Percentiles rank a stretch among this genome's conserved stretches.
Conservation (phyloP, 2,888 invertebrate genomes). For the Xiphydria camelus region DNA sequence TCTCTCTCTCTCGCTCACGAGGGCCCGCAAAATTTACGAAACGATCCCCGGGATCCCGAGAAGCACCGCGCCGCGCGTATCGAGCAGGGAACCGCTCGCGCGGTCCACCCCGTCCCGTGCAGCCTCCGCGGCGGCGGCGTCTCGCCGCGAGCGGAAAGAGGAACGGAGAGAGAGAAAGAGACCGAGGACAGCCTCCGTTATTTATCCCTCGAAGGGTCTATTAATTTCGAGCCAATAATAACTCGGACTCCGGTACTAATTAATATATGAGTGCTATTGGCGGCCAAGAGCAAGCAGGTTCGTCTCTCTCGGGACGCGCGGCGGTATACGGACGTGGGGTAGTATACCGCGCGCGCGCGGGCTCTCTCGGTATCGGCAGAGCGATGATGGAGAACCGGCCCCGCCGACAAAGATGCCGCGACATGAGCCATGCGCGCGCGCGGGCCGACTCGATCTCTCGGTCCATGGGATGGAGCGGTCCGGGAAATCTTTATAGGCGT, state of each 20-base stretch:
- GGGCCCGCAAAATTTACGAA: too few species aligned
- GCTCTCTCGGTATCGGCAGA: conserved; percentile 40
- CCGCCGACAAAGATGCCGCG: conserved; percentile 53
- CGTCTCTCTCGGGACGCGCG: conserved; percentile 34
- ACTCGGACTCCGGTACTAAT: conserved; percentile 48
- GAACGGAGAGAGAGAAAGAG: not conserved
- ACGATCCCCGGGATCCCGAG: too few species aligned
- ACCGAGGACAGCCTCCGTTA: conserved; percentile 28
- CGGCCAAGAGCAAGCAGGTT: conserved; percentile 43
- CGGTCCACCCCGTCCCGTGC: too few species aligned
- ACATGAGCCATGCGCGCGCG: conserved; percentile 44
- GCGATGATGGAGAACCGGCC: conserved; percentile 51
- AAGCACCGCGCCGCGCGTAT: too few species aligned
- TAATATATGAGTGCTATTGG: conserved; percentile 48
- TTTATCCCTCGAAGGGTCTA: conserved; percentile 49
- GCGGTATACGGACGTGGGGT: conserved; percentile 17
- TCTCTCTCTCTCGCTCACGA: not conserved
- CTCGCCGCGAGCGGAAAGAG: not conserved
- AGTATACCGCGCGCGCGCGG: conserved; percentile 7
- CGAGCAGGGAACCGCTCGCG: too few species aligned
- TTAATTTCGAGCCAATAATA: conserved; percentile 50
- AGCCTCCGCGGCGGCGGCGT: too few species aligned
- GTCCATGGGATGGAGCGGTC: conserved; percentile 29
- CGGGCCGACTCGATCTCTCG: conserved; percentile 1
- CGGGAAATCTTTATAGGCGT: conserved; percentile 38